Conservation (phyloP, 2,797 vertebrate genomes). For the Pangasius krempfi region DNA sequence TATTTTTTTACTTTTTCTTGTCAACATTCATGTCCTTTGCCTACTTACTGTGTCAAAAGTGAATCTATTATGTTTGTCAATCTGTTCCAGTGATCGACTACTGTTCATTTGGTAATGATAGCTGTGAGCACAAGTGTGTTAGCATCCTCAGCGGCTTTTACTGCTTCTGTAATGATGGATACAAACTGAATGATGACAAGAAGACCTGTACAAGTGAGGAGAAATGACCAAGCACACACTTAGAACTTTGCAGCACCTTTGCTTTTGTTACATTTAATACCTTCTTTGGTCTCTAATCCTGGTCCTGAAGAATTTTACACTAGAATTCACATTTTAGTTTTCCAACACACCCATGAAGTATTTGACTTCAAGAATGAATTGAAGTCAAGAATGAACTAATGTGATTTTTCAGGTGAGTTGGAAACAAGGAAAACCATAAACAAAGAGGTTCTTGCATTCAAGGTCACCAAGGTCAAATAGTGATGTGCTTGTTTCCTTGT, state of each 20-base stretch:
- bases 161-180: conserved; percentile 81
- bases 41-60: not conserved
- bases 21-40: no score
- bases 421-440: no score
- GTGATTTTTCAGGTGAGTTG: no score
- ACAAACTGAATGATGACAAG: conserved; percentile 80
- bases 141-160: conserved; percentile 72
- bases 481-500: not conserved
- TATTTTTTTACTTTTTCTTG: no score
- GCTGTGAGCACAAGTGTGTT: conserved; percentile 84
- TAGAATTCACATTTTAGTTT: not conserved
- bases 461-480: not conserved
- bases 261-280: not conserved
- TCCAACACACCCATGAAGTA: not conserved
- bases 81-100: conserved; percentile 70
- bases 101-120: conserved; percentile 75
- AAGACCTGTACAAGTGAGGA: conserved; percentile 76
- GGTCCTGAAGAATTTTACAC: not conserved
- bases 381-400: no score
- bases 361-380: no score
- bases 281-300: not conserved
- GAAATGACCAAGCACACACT: not conserved
- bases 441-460: not conserved
- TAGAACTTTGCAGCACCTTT: not conserved
- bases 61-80: not conserved